phyloP scores from a whole-genome alignment of 1,140 invertebrate genomes.

The Dreissena polymorpha region DNA sequence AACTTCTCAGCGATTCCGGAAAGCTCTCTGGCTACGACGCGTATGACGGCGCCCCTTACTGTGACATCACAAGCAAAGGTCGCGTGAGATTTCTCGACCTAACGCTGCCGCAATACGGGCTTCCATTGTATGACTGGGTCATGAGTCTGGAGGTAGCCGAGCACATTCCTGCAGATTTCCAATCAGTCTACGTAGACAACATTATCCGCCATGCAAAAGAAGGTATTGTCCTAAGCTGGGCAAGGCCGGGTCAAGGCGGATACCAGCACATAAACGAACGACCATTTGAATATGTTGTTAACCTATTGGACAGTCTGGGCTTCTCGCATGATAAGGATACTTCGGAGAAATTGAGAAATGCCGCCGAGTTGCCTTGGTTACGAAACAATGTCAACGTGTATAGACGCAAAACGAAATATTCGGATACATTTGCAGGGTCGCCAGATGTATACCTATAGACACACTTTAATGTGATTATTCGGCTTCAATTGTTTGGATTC shows the following conservation, averaged over 20 bases:
- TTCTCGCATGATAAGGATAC: conserved; percentile 16
- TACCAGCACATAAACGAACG: conserved; percentile 35
- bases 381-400: background rate
- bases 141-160: conserved; percentile 55
- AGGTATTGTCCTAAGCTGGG: conserved; percentile 54
- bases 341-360: background rate
- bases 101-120: conserved; percentile 50
- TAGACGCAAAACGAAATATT: background rate
- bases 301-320: background rate
- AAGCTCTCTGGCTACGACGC: conserved; percentile 37
- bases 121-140: conserved; percentile 53
- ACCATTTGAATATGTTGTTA: background rate
- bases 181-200: conserved; percentile 51
- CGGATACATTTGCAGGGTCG: too few relatives aligned
- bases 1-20: conserved; percentile 7
- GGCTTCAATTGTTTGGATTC: too few relatives aligned
- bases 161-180: conserved; percentile 39
- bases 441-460: too few relatives aligned
- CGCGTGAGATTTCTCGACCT: conserved; percentile 49
- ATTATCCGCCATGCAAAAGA: conserved; percentile 46
- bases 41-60: conserved; percentile 52
- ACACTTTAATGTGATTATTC: too few relatives aligned
- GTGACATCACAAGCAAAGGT: conserved; percentile 38
- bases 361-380: background rate
- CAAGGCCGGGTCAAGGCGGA: background rate